Percentiles rank a stretch among this genome's conserved stretches.
Evolutionary conservation across 2,113 vertebrate genomes (phyloP).

Genomic region (Pachycephala philippinensis): DNA sequence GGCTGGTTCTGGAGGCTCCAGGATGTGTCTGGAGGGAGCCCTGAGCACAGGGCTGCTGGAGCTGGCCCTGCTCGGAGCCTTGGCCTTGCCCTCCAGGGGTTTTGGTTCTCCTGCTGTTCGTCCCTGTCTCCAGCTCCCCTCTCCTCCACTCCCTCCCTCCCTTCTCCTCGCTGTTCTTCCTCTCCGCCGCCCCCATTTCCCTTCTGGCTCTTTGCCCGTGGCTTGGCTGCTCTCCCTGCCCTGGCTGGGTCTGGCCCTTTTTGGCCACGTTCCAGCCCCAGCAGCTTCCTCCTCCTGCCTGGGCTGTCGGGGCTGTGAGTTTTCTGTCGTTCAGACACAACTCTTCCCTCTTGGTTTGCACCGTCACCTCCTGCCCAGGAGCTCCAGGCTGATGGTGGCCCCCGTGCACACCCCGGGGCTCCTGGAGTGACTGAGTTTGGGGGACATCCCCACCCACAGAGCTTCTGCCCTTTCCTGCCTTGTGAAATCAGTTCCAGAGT

Average conservation of each 20-base stretch:
- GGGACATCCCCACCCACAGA: background rate
- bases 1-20: too few species aligned
- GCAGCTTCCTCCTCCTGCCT: accelerated
- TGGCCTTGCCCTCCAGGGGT: background rate
- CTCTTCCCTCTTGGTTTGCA: background rate
- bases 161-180: background rate
- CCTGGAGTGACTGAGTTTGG: accelerated
- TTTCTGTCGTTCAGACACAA: accelerated
- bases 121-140: background rate
- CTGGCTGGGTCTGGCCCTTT: background rate
- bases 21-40: too few species aligned
- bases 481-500: accelerated
- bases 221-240: accelerated
- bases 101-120: background rate
- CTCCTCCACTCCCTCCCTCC: background rate
- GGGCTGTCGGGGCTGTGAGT: background rate
- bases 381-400: accelerated
- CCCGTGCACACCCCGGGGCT: background rate
- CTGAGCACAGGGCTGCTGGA: background rate
- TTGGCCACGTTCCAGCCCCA: background rate
- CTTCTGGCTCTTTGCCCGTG: background rate
- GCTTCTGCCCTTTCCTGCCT: background rate
- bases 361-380: background rate
- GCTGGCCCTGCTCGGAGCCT: background rate
- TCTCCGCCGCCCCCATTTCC: accelerated